Conservation (phyloP, 2,888 invertebrate species). For the Colletes collaris region DNA sequence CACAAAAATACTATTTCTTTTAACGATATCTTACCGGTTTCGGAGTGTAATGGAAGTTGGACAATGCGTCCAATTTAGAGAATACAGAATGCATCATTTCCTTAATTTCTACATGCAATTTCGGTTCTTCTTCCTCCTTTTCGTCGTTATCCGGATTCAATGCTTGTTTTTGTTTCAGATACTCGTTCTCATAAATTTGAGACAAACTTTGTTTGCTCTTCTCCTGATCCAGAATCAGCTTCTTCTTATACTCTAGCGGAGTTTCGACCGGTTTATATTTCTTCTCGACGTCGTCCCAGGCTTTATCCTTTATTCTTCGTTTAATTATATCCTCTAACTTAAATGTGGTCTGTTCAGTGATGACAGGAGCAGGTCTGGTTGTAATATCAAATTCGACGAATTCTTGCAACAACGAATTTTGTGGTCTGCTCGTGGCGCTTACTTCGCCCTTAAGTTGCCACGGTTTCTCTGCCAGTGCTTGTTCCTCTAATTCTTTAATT, state of each 20-base stretch:
- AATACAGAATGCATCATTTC: constrained; percentile 91
- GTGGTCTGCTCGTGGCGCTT: constrained; percentile 90
- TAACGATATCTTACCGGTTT: constrained; percentile 85
- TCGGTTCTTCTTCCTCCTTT: constrained; percentile 87
- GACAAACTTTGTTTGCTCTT: constrained; percentile 97
- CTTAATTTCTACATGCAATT: constrained; percentile 91
- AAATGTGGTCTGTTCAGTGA: constrained; percentile 95
- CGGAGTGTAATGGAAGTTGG: constrained; percentile 97
- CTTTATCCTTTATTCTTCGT: constrained; percentile 95
- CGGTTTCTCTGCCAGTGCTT: constrained; percentile 91
- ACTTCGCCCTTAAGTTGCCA: constrained; percentile 98
- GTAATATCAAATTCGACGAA: constrained; percentile 95
- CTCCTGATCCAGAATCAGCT: constrained; percentile 94
- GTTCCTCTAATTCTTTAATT: constrained; percentile 89
- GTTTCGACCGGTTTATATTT: constrained; percentile 94
- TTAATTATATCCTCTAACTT: constrained; percentile 95
- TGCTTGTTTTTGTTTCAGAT: constrained; percentile 87
- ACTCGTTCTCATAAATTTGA: constrained; percentile 96
- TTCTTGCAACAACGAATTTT: constrained; percentile 96
- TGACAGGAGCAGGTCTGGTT: constrained; percentile 93
- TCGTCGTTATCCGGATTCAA: constrained; percentile 85
- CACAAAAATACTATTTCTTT: not conserved
- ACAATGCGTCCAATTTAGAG: constrained; percentile 94
- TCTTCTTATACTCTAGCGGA: constrained; percentile 93
- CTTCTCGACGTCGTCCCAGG: constrained; percentile 96